These are phyloP conservation scores for Ellobius talpinus DNA, from an alignment of 2,113 vertebrate genomes.

Conservation along the genomic window DNA sequence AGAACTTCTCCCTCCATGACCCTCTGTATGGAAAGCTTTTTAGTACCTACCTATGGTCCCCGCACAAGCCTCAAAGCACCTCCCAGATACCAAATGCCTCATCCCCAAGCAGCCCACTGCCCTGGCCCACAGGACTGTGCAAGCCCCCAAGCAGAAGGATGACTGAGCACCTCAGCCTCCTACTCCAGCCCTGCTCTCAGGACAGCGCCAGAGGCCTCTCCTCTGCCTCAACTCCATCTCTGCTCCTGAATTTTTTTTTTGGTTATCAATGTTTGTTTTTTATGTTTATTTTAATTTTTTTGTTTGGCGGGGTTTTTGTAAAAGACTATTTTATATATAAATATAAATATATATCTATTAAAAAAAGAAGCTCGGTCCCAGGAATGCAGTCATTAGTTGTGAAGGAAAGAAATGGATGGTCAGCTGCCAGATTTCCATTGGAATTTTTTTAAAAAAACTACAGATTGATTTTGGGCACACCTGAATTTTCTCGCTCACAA, in stretches of 20 bases:
- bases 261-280: conserved; percentile 50
- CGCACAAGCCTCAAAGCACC: neutral
- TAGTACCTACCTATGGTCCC: conserved; percentile 76
- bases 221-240: conserved; percentile 62
- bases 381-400: conserved; percentile 33
- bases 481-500: neutral
- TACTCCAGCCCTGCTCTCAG: conserved; percentile 67
- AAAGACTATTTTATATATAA: conserved; percentile 85
- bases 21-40: conserved; percentile 82
- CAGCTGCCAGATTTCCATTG: neutral
- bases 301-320: conserved; percentile 74
- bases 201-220: conserved; percentile 49
- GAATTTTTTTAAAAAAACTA: no score
- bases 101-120: conserved; percentile 34
- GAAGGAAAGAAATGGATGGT: conserved; percentile 7
- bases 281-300: conserved; percentile 75
- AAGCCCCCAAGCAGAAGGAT: conserved; percentile 75
- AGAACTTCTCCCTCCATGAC: conserved; percentile 81
- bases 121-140: conserved; percentile 74
- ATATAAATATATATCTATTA: conserved; percentile 83
- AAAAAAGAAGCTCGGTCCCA: conserved; percentile 51
- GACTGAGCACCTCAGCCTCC: conserved; percentile 70
- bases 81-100: conserved; percentile 52
- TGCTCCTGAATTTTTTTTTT: conserved; percentile 61
- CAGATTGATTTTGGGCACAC: neutral